Conservation (phyloP, 2,797 vertebrate species). For the Oreonectes daqikongensis region DNA sequence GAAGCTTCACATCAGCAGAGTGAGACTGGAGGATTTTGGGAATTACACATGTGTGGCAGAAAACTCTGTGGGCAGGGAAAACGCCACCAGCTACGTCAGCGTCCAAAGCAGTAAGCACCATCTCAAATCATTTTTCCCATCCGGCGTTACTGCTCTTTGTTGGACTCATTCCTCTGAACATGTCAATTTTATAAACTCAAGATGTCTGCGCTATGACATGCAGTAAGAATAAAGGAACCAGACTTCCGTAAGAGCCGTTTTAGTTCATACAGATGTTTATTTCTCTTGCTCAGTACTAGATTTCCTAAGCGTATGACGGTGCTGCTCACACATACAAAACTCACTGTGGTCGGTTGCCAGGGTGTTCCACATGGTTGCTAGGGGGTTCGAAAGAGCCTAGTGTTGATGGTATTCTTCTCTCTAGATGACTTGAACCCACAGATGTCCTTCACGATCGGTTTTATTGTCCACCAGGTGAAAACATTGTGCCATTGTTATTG, state of each 20-base stretch:
- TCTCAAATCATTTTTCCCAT: not conserved
- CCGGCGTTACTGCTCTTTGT: not conserved
- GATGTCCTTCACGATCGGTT: not conserved
- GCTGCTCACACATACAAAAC: too few relatives aligned
- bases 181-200: too few relatives aligned
- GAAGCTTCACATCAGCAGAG: constrained; percentile 92
- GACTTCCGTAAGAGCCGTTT: too few relatives aligned
- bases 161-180: not conserved
- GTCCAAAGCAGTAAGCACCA: constrained; percentile 88
- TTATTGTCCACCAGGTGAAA: not conserved
- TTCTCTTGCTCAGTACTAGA: too few relatives aligned
- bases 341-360: not conserved
- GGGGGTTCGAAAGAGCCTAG: not conserved
- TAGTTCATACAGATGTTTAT: too few relatives aligned
- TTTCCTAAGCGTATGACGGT: too few relatives aligned
- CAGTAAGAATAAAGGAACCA: too few relatives aligned
- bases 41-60: constrained; percentile 95
- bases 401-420: not conserved
- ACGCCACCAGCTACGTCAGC: constrained; percentile 85
- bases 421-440: not conserved
- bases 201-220: too few relatives aligned
- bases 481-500: not conserved
- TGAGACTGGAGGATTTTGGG: constrained; percentile 91
- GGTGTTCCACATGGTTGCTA: not conserved
- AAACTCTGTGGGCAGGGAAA: constrained; percentile 91